Evolutionary conservation across 2,888 invertebrate genomes (phyloP), one percentile per base, ranked within the genome.

Genomic region (Drosophila limbata): DNA sequence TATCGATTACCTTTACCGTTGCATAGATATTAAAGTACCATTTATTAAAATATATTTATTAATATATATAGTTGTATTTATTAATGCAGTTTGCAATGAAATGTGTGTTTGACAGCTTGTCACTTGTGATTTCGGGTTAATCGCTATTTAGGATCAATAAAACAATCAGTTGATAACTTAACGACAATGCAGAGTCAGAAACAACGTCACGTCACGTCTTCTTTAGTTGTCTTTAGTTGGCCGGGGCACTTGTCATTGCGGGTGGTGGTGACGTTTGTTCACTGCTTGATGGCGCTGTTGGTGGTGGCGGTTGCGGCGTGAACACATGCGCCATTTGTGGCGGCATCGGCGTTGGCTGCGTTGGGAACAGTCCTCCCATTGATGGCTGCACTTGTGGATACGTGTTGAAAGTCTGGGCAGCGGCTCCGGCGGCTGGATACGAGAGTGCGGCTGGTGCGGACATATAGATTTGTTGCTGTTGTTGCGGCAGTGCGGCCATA

Each of bases 321-420:
- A 81, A 81, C 9, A 72, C 69, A 51, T 88, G 89, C 15, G 76
- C 81, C 88, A 90, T 85, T 66, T 90, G 91, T 9, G 91, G 90
- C 17, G 91, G 90, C 78, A 89, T 42, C 15, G 91, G 84, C 61
- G 90, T 89, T 33, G 78, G 76, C 65, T 90, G 90, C 42, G 91
- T 89, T 35, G 91, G 81, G 69, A 87, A 91, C n/a, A 89, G 69
- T 6, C 89, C 90, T 11, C 85, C 90, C 88, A 90, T 83, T 2
- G 91, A 81, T 45, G 91, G 86, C 56, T 92, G 92, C 33, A 92
- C 91, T 76, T 92, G 92, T n/a, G 92, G 92, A 82, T 92, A 92
- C 33, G 92, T 91, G 15, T 91, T 88, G 66, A 92, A 91, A 9
- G 92, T 92, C 67, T 92, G 92, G 5, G 90, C 85, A 42, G 75